phyloP scores from a whole-genome alignment of 2,888 invertebrate species.

The Pemphredon lugubris region DNA sequence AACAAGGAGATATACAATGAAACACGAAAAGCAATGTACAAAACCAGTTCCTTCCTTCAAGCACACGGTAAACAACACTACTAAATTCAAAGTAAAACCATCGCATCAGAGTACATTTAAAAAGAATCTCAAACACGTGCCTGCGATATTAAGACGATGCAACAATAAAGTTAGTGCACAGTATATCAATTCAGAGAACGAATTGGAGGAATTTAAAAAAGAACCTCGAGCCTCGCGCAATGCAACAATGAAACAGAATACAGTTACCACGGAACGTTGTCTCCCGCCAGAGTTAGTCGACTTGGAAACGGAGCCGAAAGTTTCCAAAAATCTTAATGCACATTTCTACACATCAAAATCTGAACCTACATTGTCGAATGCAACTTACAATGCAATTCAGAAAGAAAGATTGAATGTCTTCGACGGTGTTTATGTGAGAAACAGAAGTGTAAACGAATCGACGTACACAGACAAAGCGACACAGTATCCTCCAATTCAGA shows the following conservation, averaged over 20 bases:
- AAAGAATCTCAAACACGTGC: constrained; percentile 31
- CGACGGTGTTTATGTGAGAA: background rate
- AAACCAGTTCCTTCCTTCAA: background rate
- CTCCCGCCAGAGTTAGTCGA: background rate
- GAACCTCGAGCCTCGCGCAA: background rate
- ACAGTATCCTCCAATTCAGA: constrained; percentile 10
- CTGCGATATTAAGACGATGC: constrained; percentile 28
- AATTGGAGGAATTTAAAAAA: constrained; percentile 3
- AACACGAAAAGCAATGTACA: background rate
- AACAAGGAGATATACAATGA: background rate
- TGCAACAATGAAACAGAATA: background rate
- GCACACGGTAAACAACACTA: background rate
- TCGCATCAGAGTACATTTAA: constrained; percentile 1
- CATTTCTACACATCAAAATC: background rate
- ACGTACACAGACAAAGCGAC: background rate
- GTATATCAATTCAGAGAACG: background rate
- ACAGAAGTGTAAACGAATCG: constrained; percentile 4
- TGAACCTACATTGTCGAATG: background rate
- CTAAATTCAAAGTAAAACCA: background rate
- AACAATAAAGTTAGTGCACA: no score
- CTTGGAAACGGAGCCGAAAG: no score
- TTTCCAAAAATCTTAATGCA: no score
- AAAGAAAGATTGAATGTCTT: background rate
- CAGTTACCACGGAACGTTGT: background rate
- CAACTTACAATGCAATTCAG: background rate